Conservation (phyloP, 2,888 invertebrate species). For the Cephus runcator region DNA sequence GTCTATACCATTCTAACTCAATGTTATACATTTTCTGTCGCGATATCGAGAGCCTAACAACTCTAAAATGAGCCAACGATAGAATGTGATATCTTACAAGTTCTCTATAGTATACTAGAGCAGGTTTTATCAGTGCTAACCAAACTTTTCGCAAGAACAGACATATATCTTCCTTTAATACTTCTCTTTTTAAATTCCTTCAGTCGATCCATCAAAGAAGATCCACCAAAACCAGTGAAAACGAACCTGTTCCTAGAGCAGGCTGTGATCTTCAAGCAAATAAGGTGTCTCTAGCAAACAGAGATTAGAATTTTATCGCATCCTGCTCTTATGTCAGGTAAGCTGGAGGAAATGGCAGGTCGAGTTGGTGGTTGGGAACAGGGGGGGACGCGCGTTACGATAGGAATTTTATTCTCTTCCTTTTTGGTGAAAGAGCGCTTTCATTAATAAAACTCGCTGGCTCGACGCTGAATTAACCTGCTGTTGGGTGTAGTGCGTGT, state of each 20-base stretch:
- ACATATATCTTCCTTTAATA: neutral
- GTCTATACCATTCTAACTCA: conserved; percentile 10
- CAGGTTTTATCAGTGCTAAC: neutral
- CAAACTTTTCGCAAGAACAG: neutral
- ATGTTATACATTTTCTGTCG: conserved; percentile 26
- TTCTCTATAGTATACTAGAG: neutral
- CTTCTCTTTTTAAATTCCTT: neutral
- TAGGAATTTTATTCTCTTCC: conserved; percentile 37
- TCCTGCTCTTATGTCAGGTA: neutral
- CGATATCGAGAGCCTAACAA: neutral
- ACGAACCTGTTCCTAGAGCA: conserved; percentile 36
- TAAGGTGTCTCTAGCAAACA: neutral
- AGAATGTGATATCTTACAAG: neutral
- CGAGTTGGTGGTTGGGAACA: neutral
- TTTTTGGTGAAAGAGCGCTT: conserved; percentile 52
- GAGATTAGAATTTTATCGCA: neutral
- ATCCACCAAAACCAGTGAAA: conserved; percentile 5
- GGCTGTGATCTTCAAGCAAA: conserved; percentile 1
- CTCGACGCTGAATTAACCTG: conserved; percentile 28
- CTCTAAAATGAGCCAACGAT: neutral
- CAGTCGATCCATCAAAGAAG: neutral
- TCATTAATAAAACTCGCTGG: conserved; percentile 44
- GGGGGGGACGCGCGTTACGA: neutral
- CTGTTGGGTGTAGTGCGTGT: conserved; percentile 41
- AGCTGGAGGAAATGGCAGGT: neutral